phyloP scores from a whole-genome alignment of 2,797 vertebrate genomes.

The Enoplosus armatus region DNA sequence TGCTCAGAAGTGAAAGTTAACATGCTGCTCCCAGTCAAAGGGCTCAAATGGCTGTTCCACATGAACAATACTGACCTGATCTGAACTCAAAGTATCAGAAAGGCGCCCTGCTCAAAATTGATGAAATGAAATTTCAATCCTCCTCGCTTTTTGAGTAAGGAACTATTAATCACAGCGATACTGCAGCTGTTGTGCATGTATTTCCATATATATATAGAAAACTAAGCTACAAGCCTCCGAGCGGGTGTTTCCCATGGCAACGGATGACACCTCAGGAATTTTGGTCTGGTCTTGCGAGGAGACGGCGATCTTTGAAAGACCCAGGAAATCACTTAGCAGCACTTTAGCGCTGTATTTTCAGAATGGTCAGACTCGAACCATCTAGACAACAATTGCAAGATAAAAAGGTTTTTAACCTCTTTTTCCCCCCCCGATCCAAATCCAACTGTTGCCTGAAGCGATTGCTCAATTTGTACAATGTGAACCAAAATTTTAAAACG shows the following conservation, averaged over 20 bases:
- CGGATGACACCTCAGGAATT: too few species aligned
- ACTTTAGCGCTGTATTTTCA: too few species aligned
- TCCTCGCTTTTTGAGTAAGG: neutral
- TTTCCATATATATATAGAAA: neutral
- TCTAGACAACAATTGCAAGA: too few species aligned
- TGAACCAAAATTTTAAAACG: too few species aligned
- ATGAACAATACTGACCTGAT: neutral
- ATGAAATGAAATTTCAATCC: neutral
- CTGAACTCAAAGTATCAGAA: neutral
- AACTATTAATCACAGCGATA: neutral
- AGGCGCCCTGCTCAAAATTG: neutral
- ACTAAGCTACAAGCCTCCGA: neutral
- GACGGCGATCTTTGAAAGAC: too few species aligned
- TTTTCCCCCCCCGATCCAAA: too few species aligned
- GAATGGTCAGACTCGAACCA: too few species aligned
- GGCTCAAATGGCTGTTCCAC: neutral
- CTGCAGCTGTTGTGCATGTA: neutral
- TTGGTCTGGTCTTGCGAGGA: too few species aligned
- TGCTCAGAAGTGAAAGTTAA: slow-evolving; percentile 8
- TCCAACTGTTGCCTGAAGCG: neutral
- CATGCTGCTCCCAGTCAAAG: neutral
- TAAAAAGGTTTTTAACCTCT: neutral
- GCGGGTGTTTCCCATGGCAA: neutral
- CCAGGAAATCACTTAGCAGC: too few species aligned
- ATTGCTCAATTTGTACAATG: too few species aligned